These are phyloP conservation scores for Knipowitschia caucasica DNA, from an alignment of 2,797 vertebrate genomes.

Conservation along the genomic window DNA sequence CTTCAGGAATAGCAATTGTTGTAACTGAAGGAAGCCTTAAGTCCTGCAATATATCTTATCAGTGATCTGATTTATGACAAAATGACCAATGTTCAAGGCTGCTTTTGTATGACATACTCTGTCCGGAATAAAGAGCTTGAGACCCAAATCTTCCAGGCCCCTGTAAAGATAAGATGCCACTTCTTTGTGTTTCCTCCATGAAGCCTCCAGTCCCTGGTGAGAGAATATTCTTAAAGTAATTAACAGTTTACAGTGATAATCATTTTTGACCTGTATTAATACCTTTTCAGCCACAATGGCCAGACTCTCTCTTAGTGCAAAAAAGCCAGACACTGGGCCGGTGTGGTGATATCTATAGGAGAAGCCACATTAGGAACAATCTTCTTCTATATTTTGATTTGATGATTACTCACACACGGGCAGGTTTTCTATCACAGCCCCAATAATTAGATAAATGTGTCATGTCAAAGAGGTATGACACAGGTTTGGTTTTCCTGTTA, in stretches of 20 bases:
- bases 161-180: conserved; percentile 77
- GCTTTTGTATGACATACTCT: conserved; percentile 67
- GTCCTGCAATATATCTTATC: conserved; percentile 64
- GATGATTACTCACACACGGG: conserved; percentile 65
- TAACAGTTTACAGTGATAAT: not conserved
- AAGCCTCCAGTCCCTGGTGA: conserved; percentile 85
- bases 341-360: conserved; percentile 91
- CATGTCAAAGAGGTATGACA: conserved; percentile 88
- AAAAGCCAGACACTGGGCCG: conserved; percentile 82
- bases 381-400: not conserved
- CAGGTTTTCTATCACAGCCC: conserved; percentile 83
- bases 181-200: conserved; percentile 83
- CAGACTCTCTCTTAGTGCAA: conserved; percentile 86
- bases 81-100: not conserved
- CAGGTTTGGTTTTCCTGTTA: conserved; percentile 84
- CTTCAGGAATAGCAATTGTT: conserved; percentile 81
- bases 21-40: conserved; percentile 89
- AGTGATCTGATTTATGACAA: not conserved
- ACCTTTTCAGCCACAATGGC: conserved; percentile 86
- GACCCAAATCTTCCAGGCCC: conserved; percentile 82
- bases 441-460: conserved; percentile 85
- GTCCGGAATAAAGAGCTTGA: conserved; percentile 89
- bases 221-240: conserved; percentile 9
- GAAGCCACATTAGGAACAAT: conserved; percentile 6
- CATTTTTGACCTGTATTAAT: conserved; percentile 20